Percentiles rank a stretch among this genome's conserved stretches.
These are phyloP conservation scores for Norana najaformis DNA, from an alignment of 2,888 invertebrate genomes.

Conservation along the genomic window DNA sequence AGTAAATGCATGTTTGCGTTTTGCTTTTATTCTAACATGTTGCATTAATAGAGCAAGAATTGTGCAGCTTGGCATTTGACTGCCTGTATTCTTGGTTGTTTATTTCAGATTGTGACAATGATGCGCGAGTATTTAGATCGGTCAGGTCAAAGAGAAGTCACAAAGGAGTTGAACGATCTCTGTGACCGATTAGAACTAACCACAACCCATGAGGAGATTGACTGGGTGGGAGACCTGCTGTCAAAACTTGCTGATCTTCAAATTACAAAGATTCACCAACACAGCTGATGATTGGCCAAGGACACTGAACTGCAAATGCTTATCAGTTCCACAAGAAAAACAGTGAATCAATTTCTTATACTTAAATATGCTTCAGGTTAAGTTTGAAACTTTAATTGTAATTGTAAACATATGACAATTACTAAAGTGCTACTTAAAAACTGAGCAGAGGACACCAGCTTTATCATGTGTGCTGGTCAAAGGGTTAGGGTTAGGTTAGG, in stretches of 20 bases:
- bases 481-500: too few species aligned
- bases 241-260: conserved; percentile 9
- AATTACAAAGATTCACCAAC: neutral
- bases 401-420: too few species aligned
- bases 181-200: neutral
- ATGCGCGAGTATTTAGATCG: neutral
- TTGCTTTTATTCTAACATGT: too few species aligned
- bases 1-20: too few species aligned
- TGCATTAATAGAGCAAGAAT: too few species aligned
- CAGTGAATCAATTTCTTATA: too few species aligned
- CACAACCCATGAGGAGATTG: neutral
- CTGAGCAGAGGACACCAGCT: too few species aligned
- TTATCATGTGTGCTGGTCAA: too few species aligned
- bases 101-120: conserved; percentile 20
- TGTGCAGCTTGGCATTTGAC: neutral
- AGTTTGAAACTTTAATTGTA: too few species aligned
- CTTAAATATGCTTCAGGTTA: too few species aligned
- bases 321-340: neutral
- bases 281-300: neutral
- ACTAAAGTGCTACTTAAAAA: too few species aligned
- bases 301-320: neutral
- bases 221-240: neutral
- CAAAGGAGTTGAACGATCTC: neutral
- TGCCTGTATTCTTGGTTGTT: neutral
- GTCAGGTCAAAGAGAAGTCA: neutral